These are phyloP conservation scores for Miltochrista miniata DNA, from an alignment of 2,888 invertebrate genomes.

Conservation along the genomic window DNA sequence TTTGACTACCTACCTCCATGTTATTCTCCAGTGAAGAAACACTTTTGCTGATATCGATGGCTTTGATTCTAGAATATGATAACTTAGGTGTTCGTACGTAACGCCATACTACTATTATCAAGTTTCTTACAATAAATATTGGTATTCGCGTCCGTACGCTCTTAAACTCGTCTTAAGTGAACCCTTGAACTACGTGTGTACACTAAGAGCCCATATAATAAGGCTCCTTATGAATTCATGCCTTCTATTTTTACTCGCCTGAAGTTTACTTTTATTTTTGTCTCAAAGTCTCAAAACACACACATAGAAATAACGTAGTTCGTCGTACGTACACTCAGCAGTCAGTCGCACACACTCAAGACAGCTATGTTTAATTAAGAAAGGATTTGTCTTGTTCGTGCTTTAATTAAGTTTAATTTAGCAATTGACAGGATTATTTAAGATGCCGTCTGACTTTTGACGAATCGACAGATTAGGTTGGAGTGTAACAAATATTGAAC, in stretches of 20 bases:
- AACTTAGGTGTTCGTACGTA: no score
- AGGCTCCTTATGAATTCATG: not conserved
- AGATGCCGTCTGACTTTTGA: no score
- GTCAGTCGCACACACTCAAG: not conserved
- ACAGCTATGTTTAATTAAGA: slow-evolving; percentile 42
- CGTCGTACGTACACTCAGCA: not conserved
- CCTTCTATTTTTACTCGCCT: not conserved
- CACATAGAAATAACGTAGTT: not conserved
- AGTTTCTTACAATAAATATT: no score
- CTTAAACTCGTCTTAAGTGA: not conserved
- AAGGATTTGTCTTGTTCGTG: slow-evolving; percentile 29
- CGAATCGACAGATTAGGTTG: not conserved
- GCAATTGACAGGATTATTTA: slow-evolving; percentile 23
- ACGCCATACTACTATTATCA: no score
- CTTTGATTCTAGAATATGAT: no score
- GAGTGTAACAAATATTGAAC: no score
- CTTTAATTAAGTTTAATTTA: slow-evolving; percentile 39
- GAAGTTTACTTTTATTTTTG: slow-evolving; percentile 3
- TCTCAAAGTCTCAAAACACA: not conserved
- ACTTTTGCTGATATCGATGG: no score
- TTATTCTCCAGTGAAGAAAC: no score
- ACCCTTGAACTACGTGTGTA: not conserved
- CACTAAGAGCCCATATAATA: not conserved
- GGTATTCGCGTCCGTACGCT: no score
- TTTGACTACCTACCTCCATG: no score